These are phyloP conservation scores for Meganola albula DNA, from an alignment of 2,888 invertebrate species.

Conservation along the genomic window DNA sequence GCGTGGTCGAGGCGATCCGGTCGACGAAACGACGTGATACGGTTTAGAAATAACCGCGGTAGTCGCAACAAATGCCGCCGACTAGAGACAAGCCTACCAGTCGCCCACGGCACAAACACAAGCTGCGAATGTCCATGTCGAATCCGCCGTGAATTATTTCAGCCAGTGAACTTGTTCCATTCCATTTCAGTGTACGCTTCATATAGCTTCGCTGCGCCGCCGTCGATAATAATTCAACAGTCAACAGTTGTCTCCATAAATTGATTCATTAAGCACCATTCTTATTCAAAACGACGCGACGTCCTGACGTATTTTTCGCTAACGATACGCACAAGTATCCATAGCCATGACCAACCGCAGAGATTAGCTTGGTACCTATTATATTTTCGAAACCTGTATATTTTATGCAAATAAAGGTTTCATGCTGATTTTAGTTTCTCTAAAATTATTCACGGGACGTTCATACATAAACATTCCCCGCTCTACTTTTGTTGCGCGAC, in stretches of 20 bases:
- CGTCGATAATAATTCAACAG: conserved; percentile 54
- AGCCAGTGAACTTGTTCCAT: conserved; percentile 52
- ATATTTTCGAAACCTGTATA: conserved; percentile 17
- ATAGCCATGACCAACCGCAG: conserved; percentile 7
- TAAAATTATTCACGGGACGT: conserved; percentile 19
- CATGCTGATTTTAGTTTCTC: conserved; percentile 18
- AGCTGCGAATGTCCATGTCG: conserved; percentile 54
- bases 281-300: conserved; percentile 43
- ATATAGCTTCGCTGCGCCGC: conserved; percentile 53
- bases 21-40: conserved; percentile 60
- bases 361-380: no score
- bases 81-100: conserved; percentile 47
- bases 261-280: conserved; percentile 54
- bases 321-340: conserved; percentile 21
- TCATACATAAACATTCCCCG: conserved; percentile 26
- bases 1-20: conserved; percentile 58
- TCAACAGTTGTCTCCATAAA: conserved; percentile 51
- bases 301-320: conserved; percentile 26
- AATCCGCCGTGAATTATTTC: conserved; percentile 69
- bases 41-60: conserved; percentile 66
- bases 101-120: conserved; percentile 33
- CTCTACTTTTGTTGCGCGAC: conserved; percentile 21
- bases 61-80: conserved; percentile 44
- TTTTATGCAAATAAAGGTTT: conserved; percentile 24
- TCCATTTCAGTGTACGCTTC: conserved; percentile 55